Base-by-base conservation (phyloP, 2,797 vertebrate species). In the Valencia hispanica region DNA sequence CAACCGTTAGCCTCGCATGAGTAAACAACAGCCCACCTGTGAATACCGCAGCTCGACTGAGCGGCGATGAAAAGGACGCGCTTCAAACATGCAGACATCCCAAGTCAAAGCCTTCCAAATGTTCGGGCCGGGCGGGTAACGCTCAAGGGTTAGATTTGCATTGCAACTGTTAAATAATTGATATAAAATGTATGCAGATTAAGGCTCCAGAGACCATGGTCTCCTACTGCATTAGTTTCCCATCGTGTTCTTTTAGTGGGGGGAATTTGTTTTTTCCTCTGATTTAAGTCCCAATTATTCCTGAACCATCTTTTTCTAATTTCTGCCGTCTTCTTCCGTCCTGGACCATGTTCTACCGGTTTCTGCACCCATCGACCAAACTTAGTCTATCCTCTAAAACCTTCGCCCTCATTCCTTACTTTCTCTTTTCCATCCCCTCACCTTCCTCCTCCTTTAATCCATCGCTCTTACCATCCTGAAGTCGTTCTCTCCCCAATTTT, bases 401-500 rank as follows among this genome's bases (percentile, higher is more conserved):
- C 39, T 81, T 77, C 83, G 32, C 32, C 70, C 51, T 75, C 53
- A 43, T 73, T 79, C 72, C 69, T 72, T 78, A 45, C 25, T 39
- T 47, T 68, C 70, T 65, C 72, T 68, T 65, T 41, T 61, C 50
- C 45, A 47, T 73, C 25, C n/a, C 39, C 17, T 48, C 72, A 47
- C 50, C 65, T 73, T 73, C 72, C 30, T 41, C 36, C 61, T 72
- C 51, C 70, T 45, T 39, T 61, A 59, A 32, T 59, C n/a, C 50
- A 68, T 73, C 41, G 59, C 70, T 57, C 77, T 68, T 75, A 47
- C 74, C 76, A 65, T 72, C 50, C 70, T 53, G n/a, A 68, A 53
- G 76, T 68, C 70, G 3, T 73, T 77, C 75, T 70, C 57, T 80
- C 76, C 32, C 34, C n/a, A 39, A 84, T 74, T 83, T 80, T 61